phyloP scores from a whole-genome alignment of 2,888 invertebrate species.

The Cryptops parisi region DNA sequence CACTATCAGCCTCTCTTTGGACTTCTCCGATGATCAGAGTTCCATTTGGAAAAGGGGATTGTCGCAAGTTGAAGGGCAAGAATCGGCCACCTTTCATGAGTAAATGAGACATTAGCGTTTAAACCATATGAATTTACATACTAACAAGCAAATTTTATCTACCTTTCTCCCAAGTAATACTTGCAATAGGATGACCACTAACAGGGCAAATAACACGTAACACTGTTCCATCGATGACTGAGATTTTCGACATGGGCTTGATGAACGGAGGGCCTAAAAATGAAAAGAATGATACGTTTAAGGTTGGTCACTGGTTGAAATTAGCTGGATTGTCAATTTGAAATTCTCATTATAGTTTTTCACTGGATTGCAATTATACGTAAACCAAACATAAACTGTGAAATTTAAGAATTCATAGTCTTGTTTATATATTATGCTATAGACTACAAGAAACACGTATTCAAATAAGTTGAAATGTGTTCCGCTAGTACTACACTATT shows the following conservation, averaged over 20 bases:
- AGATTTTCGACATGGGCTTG: conserved; percentile 80
- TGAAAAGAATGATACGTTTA: too few species aligned
- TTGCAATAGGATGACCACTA: conserved; percentile 85
- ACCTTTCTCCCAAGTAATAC: conserved; percentile 88
- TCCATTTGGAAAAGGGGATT: conserved; percentile 84
- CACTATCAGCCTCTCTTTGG: conserved; percentile 80
- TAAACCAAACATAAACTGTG: too few species aligned
- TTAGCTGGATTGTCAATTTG: too few species aligned
- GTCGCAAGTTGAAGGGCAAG: conserved; percentile 84
- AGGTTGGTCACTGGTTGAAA: too few species aligned
- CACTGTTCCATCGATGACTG: conserved; percentile 77
- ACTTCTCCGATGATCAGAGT: conserved; percentile 88
- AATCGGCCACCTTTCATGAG: conserved; percentile 49
- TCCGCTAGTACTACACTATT: too few species aligned
- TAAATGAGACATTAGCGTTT: not conserved
- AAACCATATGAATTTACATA: not conserved
- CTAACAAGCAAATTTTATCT: conserved; percentile 24
- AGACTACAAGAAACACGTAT: too few species aligned
- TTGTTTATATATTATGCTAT: too few species aligned
- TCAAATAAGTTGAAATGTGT: too few species aligned
- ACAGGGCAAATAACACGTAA: conserved; percentile 75
- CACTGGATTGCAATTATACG: too few species aligned
- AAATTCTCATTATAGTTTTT: too few species aligned
- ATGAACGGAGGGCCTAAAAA: conserved; percentile 57
- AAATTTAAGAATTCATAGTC: too few species aligned